phyloP scores from a whole-genome alignment of 2,113 vertebrate genomes.

The Narcine bancroftii region DNA sequence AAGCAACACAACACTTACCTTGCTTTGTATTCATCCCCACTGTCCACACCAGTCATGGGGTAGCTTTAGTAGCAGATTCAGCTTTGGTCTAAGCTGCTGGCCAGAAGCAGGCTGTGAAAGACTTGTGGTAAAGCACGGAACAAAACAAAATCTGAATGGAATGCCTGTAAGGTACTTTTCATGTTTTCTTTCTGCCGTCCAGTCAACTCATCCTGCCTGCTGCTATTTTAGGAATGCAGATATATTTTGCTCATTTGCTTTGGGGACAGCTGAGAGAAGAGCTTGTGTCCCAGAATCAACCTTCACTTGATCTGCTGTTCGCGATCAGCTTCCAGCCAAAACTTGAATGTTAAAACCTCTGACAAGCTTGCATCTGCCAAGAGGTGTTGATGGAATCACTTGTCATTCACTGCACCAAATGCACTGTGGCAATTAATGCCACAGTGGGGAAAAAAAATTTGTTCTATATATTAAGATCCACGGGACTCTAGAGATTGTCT shows the following conservation, averaged over 20 bases:
- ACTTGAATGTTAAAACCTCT: conserved; percentile 29
- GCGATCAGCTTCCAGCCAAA: conserved; percentile 24
- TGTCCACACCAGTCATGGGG: conserved; percentile 1
- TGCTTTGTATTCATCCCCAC: conserved; percentile 12
- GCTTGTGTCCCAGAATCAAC: conserved; percentile 35
- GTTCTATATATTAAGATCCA: conserved; percentile 23
- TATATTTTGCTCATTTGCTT: conserved; percentile 33
- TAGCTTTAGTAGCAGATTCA: conserved; percentile 1
- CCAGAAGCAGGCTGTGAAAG: conserved; percentile 2
- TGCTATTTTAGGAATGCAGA: conserved; percentile 35
- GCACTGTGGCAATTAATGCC: background rate
- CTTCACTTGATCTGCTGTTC: conserved; percentile 30
- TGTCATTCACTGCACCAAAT: background rate
- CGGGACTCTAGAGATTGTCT: background rate
- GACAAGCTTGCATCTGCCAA: background rate
- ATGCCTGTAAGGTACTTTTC: conserved; percentile 18
- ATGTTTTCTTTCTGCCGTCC: conserved; percentile 23
- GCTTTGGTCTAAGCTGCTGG: conserved; percentile 28
- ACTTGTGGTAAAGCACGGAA: conserved; percentile 21
- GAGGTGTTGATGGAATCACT: background rate
- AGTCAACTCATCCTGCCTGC: conserved; percentile 10
- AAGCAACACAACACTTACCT: conserved; percentile 3
- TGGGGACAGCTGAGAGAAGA: conserved; percentile 33
- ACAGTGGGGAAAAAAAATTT: background rate
- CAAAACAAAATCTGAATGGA: conserved; percentile 23